Conservation (phyloP, 2,797 vertebrate species). For the Myotis planiceps region DNA sequence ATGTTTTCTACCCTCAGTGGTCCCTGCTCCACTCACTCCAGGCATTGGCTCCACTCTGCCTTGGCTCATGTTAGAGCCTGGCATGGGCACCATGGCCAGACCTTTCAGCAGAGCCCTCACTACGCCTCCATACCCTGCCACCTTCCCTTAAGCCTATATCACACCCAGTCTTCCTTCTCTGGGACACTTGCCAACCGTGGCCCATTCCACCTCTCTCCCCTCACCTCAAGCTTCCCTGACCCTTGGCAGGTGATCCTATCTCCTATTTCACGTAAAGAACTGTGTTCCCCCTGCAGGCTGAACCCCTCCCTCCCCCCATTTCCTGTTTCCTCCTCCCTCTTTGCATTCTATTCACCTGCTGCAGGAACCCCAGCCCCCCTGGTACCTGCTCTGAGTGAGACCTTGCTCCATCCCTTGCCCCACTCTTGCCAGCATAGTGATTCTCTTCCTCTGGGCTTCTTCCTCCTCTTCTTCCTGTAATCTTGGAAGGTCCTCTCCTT, state of each 20-base stretch:
- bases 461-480: not conserved
- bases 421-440: not conserved
- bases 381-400: not conserved
- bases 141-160: not conserved
- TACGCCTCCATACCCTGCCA: not conserved
- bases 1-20: not conserved
- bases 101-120: not conserved
- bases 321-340: not conserved
- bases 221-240: not conserved
- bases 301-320: not conserved
- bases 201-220: not conserved
- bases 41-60: not conserved
- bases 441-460: not conserved
- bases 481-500: not conserved
- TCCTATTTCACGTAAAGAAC: not conserved
- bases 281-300: not conserved
- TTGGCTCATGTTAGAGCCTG: not conserved
- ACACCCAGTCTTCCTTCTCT: not conserved
- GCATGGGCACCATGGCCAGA: not conserved
- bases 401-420: not conserved
- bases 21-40: not conserved
- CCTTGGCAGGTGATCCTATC: not conserved
- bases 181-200: not conserved
- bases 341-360: not conserved
- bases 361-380: not conserved